Percentiles rank a stretch among this genome's conserved stretches.
These are phyloP conservation scores for Eupithecia vulgata DNA, from an alignment of 2,888 invertebrate species.

Conservation along the genomic window DNA sequence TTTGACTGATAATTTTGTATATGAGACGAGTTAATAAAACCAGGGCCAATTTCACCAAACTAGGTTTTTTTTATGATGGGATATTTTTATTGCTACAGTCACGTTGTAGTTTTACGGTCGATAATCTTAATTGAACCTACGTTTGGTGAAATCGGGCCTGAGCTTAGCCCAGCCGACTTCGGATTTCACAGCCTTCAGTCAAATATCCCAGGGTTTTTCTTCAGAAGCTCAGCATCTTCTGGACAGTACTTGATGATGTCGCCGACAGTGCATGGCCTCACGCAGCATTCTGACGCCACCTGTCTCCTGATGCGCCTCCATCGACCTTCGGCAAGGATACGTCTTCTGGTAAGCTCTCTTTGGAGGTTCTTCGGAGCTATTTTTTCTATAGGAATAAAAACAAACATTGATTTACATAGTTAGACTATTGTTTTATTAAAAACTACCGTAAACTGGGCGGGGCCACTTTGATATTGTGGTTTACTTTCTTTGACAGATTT, in stretches of 20 bases:
- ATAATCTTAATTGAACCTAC: not conserved
- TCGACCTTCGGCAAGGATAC: slow-evolving; percentile 52
- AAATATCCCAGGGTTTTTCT: slow-evolving; percentile 69
- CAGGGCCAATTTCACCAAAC: not conserved
- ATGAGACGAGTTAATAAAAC: not conserved
- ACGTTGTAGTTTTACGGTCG: not conserved
- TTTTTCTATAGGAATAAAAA: slow-evolving; percentile 59
- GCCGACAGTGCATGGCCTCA: slow-evolving; percentile 65
- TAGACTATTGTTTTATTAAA: too few species aligned
- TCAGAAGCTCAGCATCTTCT: slow-evolving; percentile 61
- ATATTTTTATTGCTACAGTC: not conserved
- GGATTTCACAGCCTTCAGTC: slow-evolving; percentile 44
- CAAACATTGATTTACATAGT: not conserved
- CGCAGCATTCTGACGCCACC: slow-evolving; percentile 71
- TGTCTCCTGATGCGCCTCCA: slow-evolving; percentile 68
- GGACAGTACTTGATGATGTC: slow-evolving; percentile 72
- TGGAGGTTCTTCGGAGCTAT: slow-evolving; percentile 64
- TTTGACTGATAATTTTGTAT: not conserved
- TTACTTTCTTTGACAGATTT: too few species aligned
- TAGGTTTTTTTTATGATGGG: too few species aligned
- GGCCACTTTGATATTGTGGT: too few species aligned
- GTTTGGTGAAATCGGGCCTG: not conserved
- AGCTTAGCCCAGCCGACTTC: not conserved
- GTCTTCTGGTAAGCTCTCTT: slow-evolving; percentile 52
- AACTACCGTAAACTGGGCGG: too few species aligned